Percentiles rank a stretch among this genome's conserved stretches.
Conservation (phyloP, 2,888 invertebrate genomes). For the Scaptomyza reducta region DNA sequence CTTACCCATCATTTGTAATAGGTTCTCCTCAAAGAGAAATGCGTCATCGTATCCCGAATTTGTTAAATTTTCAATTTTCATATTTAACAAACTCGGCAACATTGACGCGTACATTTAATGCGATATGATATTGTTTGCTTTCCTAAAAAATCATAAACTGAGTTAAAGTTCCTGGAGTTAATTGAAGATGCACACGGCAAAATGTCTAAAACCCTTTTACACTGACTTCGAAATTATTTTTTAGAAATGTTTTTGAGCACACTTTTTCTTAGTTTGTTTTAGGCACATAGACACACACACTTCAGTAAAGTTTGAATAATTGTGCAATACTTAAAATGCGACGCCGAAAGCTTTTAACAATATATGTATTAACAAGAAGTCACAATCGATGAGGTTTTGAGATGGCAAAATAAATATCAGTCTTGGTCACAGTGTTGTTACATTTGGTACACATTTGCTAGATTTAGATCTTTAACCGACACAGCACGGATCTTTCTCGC, state of each 20-base stretch:
- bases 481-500: conserved; percentile 13
- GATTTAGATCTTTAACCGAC: conserved; percentile 42
- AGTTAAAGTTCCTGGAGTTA: conserved; percentile 22
- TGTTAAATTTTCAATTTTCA: conserved; percentile 83
- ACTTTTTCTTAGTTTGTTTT: conserved; percentile 34
- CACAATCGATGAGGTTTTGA: conserved; percentile 19
- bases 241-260: conserved; percentile 49
- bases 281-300: conserved; percentile 41
- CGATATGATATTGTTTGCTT: not conserved
- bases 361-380: conserved; percentile 40
- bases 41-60: conserved; percentile 82
- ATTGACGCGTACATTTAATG: conserved; percentile 68
- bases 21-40: conserved; percentile 82
- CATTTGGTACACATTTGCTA: no score
- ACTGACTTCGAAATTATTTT: conserved; percentile 57
- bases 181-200: conserved; percentile 24
- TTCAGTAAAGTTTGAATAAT: conserved; percentile 76
- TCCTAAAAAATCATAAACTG: conserved; percentile 17
- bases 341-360: conserved; percentile 42
- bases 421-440: conserved; percentile 1
- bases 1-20: conserved; percentile 83
- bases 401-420: conserved; percentile 43
- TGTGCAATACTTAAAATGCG: conserved; percentile 54
- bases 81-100: conserved; percentile 81
- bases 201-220: conserved; percentile 65